These are phyloP conservation scores for Lepidocolaptes lacrymiger DNA, from an alignment of 2,797 vertebrate species.

Conservation along the genomic window DNA sequence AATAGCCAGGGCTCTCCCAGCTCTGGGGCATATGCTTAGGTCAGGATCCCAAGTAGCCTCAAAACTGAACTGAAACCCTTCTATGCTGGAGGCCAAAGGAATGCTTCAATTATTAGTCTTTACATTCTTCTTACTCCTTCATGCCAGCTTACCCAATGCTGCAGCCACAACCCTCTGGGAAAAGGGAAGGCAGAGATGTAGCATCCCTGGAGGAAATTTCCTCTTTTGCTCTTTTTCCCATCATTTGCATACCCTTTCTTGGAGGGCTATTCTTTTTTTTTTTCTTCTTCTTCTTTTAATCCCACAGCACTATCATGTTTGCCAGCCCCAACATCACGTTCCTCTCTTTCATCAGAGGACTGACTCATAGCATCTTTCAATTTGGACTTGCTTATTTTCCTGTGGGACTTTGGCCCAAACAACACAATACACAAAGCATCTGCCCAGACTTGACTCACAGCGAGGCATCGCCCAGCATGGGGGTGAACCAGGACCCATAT, in stretches of 20 bases:
- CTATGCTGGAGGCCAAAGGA: accelerated
- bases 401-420: slow-evolving; percentile 9
- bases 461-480: not conserved
- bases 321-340: slow-evolving; percentile 5
- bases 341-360: slow-evolving; percentile 38
- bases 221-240: not conserved
- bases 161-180: accelerated
- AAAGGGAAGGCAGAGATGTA: not conserved
- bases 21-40: accelerated
- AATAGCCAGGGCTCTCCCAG: not conserved
- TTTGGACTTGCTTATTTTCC: not conserved
- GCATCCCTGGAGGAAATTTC: not conserved
- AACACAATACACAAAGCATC: not conserved
- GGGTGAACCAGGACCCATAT: not conserved
- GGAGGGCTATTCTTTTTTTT: not conserved
- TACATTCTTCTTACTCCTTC: not conserved
- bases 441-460: not conserved
- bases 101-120: not conserved
- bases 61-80: not conserved
- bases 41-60: not conserved
- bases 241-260: not conserved
- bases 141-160: not conserved
- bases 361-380: slow-evolving; percentile 44
- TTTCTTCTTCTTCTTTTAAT: not conserved
- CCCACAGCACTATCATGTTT: not conserved